Conservation (phyloP, 2,797 vertebrate species). For the Micrastur ruficollis region DNA sequence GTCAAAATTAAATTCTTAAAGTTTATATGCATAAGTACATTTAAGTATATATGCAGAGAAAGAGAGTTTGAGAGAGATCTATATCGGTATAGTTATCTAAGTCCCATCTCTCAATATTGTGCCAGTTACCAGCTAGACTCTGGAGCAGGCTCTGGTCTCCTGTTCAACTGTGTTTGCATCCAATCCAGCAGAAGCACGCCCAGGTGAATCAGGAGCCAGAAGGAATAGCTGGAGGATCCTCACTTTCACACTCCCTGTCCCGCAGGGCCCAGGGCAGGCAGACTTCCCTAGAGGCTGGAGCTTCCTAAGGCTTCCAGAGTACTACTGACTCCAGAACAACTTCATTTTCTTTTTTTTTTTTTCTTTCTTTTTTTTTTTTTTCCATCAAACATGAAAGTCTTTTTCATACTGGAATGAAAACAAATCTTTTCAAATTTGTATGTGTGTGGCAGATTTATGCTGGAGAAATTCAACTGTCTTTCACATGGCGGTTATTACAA, state of each 20-base stretch:
- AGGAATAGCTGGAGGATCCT: neutral
- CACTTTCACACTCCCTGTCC: neutral
- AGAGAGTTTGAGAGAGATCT: neutral
- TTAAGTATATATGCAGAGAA: neutral
- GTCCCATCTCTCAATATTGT: neutral
- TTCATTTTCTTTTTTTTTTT: neutral
- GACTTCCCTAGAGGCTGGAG: neutral
- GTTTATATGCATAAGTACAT: neutral
- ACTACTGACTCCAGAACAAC: neutral
- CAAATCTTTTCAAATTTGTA: neutral
- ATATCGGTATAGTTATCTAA: neutral
- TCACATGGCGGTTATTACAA: neutral
- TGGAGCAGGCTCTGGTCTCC: neutral
- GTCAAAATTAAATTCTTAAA: neutral
- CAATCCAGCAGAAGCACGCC: neutral
- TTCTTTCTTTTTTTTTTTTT: neutral
- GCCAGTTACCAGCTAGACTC: neutral
- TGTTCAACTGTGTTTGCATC: neutral
- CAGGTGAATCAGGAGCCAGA: neutral
- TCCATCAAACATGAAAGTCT: neutral
- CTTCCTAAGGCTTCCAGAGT: neutral
- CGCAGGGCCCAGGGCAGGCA: neutral
- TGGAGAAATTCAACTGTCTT: neutral
- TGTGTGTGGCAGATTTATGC: neutral
- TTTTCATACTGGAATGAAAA: constrained; percentile 20